phyloP scores from a whole-genome alignment of 2,797 vertebrate genomes.

The Intellagama lesueurii region DNA sequence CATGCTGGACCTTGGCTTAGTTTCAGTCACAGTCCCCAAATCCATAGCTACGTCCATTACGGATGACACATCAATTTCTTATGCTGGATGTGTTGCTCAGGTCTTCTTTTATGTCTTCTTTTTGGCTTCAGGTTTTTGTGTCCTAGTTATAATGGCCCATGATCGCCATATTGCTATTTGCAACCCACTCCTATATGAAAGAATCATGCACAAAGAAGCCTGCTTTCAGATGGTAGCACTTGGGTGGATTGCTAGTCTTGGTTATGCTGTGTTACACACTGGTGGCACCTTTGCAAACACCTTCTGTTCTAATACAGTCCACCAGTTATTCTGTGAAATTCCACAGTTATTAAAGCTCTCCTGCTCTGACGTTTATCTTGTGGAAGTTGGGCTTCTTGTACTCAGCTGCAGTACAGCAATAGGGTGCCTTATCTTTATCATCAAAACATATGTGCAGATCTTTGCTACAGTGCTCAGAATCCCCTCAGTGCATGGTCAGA shows the following conservation, averaged over 20 bases:
- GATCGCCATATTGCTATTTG: background rate
- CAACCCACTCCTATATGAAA: constrained; percentile 19
- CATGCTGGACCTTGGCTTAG: background rate
- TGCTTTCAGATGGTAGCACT: background rate
- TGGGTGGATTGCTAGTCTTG: background rate
- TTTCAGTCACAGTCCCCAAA: background rate
- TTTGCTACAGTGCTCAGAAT: too few relatives aligned
- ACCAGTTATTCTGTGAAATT: constrained; percentile 21
- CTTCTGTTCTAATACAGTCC: constrained; percentile 11
- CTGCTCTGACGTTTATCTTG: background rate
- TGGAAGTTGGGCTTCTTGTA: background rate
- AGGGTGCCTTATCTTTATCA: background rate
- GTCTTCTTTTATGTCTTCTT: constrained; percentile 6
- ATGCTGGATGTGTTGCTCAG: constrained; percentile 9
- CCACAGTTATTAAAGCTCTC: constrained; percentile 18
- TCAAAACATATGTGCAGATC: background rate
- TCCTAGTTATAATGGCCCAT: too few relatives aligned
- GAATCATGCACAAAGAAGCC: constrained; percentile 7
- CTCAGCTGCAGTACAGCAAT: background rate
- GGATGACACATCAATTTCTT: background rate
- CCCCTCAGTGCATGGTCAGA: too few relatives aligned
- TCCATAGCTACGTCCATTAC: background rate
- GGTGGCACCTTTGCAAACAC: background rate
- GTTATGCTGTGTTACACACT: background rate
- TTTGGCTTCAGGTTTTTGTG: background rate